Evolutionary conservation across 2,797 vertebrate species (phyloP), one percentile per base, ranked within the genome.

Genomic region (Semaprochilodus insignis): DNA sequence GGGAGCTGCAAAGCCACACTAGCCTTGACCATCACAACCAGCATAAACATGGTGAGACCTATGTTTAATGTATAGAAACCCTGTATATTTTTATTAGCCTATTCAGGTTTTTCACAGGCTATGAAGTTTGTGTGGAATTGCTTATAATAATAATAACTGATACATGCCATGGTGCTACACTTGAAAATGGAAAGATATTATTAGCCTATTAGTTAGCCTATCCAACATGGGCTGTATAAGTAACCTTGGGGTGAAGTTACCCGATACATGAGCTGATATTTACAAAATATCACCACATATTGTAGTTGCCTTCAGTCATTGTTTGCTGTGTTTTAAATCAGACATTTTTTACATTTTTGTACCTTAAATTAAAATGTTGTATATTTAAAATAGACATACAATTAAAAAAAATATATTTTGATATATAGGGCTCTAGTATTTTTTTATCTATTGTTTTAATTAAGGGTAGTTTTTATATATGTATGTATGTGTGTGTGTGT

Each of bases 21-120:
- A 84, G 83, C 76, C 75, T n/a, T 65, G 63, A 55, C 70, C 17
- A 44, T 83, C 54, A 78, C 54, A 87, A 77, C 67, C 76, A 57
- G 84, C 87, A 88, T 87, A 92, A 95, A 92, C 88, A 95, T 94
- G 95, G 95, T 95, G 90, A 91, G 93, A 81, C 52, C 66, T 48
- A 54, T 59, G 13, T 4, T 69, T 34, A 25, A 40, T 36, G 25
- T 48, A 21, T 10, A 54, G 5, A 59, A 17, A 31, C 31, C 31
- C 3, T 31, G 15, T 54, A 6, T 0, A 17, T 81, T 44, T 14
- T 72, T 54, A 79, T 83, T 7, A 83, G 10, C 57, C n/a, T 23
- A 13, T 60, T 23, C 1, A 66, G 6, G 65, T 16, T 74, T 81
- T 73, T 55, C n/a, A 63, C 72, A 36, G 19, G 8, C 6, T 60